Percentiles rank a stretch among this genome's conserved stretches.
Conservation (phyloP, 2,888 invertebrate species). For the Adineta ricciae region DNA sequence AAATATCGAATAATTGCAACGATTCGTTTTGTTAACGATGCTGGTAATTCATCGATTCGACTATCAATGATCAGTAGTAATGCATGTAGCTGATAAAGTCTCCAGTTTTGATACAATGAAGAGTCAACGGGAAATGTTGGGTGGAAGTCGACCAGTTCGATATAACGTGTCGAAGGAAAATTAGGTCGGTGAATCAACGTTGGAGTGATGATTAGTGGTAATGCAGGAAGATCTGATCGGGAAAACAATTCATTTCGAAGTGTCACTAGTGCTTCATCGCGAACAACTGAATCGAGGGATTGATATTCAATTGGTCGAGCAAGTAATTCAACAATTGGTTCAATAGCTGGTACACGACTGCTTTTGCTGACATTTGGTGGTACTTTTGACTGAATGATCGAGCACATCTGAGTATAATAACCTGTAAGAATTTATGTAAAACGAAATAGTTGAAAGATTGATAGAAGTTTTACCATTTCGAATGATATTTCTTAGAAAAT, state of each 20-base stretch:
- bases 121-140: not conserved
- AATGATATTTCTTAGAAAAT: conserved; percentile 13
- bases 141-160: not conserved
- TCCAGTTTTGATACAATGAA: not conserved
- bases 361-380: not conserved
- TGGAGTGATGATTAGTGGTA: conserved; percentile 5
- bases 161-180: not conserved
- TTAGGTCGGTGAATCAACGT: not conserved
- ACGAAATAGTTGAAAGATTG: not conserved
- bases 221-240: conserved; percentile 3
- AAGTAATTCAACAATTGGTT: not conserved
- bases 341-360: conserved; percentile 1
- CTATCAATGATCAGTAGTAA: not conserved
- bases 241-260: conserved; percentile 14
- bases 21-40: not conserved
- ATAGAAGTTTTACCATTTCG: not conserved
- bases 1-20: not conserved
- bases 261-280: conserved; percentile 13
- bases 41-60: not conserved
- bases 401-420: conserved; percentile 19
- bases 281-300: not conserved
- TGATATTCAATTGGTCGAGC: conserved; percentile 8
- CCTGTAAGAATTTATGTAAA: not conserved
- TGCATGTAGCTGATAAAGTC: conserved; percentile 7
- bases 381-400: conserved; percentile 9